Evolutionary conservation across 92 coral and sea anemone species (phyloP).

Genomic region (Chrysogorgia sp.): DNA sequence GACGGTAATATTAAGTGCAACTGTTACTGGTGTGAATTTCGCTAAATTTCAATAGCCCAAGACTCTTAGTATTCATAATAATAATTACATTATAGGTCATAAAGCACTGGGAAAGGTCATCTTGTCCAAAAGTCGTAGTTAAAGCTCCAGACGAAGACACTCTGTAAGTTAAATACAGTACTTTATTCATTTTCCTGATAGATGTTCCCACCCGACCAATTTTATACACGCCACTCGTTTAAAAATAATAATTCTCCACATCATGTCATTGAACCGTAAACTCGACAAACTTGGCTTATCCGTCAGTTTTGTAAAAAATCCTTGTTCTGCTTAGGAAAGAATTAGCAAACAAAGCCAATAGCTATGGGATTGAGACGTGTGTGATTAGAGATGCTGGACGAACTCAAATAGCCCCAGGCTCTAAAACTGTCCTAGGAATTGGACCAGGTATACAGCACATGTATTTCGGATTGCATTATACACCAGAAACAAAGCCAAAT

Average conservation of each 20-base stretch:
- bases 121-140: slow-evolving; percentile 89
- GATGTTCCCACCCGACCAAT: no score
- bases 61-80: no score
- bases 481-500: no score
- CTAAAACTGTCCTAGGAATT: slow-evolving; percentile 93
- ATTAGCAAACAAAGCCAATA: slow-evolving; percentile 70
- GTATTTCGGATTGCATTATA: neutral
- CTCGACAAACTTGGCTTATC: neutral
- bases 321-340: slow-evolving; percentile 52
- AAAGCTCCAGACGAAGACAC: slow-evolving; percentile 88
- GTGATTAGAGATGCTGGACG: slow-evolving; percentile 95
- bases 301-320: neutral
- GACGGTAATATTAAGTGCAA: slow-evolving; percentile 74
- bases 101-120: slow-evolving; percentile 81
- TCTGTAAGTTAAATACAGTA: slow-evolving; percentile 71
- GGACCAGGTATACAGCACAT: slow-evolving; percentile 99
- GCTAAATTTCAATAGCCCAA: no score
- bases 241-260: no score
- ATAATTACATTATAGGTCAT: slow-evolving; percentile 68
- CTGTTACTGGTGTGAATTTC: no score
- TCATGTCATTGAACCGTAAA: no score
- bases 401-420: slow-evolving; percentile 99
- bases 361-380: slow-evolving; percentile 85
- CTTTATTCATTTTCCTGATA: no score
- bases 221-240: no score